Evolutionary conservation across 2,113 vertebrate species (phyloP).

Genomic region (Pluvianellus socialis): DNA sequence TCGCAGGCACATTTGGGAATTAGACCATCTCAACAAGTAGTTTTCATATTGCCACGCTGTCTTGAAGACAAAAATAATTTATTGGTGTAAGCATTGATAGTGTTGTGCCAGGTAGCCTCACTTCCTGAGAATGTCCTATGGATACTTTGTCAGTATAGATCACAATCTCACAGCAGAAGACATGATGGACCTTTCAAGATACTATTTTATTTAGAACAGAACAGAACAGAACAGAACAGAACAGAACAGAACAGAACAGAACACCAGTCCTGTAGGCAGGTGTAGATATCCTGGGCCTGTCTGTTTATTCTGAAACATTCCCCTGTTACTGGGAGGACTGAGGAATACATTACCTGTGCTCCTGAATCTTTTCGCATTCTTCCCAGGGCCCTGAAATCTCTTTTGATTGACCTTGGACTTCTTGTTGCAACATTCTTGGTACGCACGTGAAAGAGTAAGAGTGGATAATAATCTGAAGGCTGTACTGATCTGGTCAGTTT

Average conservation of each 20-base stretch:
- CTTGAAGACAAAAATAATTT: neutral
- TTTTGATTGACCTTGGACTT: neutral
- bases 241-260: too few species aligned
- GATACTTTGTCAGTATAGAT: neutral
- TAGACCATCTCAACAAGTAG: neutral
- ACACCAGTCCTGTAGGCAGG: neutral
- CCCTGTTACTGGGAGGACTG: neutral
- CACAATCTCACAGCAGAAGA: neutral
- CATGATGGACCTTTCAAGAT: neutral
- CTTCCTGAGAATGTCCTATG: neutral
- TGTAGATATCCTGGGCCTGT: neutral
- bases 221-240: too few species aligned
- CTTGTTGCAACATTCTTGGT: neutral
- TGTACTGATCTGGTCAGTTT: neutral
- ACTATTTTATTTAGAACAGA: neutral
- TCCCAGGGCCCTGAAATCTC: neutral
- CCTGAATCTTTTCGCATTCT: neutral
- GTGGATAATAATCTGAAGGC: neutral
- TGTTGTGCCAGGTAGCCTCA: neutral
- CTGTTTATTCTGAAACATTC: neutral
- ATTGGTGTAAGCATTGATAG: neutral
- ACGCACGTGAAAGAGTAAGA: neutral
- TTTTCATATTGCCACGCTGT: neutral
- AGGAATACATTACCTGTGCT: neutral
- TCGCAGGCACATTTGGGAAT: neutral